Conservation (phyloP, 2,888 invertebrate genomes). For the Caenorhabditis sulstoni region DNA sequence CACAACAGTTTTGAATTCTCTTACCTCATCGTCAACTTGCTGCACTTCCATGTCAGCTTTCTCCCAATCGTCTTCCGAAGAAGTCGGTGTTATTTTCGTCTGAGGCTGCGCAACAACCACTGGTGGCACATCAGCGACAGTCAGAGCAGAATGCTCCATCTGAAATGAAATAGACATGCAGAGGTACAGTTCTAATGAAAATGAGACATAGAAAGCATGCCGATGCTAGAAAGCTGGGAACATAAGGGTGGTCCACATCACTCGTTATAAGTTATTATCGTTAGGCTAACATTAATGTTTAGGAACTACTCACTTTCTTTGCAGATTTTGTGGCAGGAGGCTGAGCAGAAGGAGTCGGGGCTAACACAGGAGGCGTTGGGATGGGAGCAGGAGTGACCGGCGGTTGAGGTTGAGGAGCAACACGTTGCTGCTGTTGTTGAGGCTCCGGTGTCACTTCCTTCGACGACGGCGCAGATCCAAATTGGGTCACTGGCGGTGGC, state of each 20-base stretch:
- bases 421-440: neutral
- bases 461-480: conserved; percentile 25
- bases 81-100: conserved; percentile 54
- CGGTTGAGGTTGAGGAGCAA: neutral
- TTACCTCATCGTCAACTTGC: conserved; percentile 49
- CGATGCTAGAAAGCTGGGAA: neutral
- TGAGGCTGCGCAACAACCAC: conserved; percentile 1
- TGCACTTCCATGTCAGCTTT: conserved; percentile 60
- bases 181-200: conserved; percentile 11
- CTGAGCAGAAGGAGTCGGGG: neutral
- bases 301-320: neutral
- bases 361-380: conserved; percentile 15
- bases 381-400: neutral
- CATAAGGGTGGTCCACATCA: neutral
- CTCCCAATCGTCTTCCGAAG: conserved; percentile 62
- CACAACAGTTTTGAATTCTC: conserved; percentile 21
- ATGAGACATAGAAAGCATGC: conserved; percentile 16
- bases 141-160: conserved; percentile 23
- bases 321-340: neutral
- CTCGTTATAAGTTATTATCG: neutral
- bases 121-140: conserved; percentile 2
- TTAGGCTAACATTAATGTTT: neutral
- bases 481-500: conserved; percentile 26
- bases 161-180: conserved; percentile 48
- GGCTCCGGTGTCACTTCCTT: conserved; percentile 30